Evolutionary conservation across 53 echinoderm and acorn worm species (phyloP), one percentile per base, ranked within the genome.

Genomic region (Echinarachnius parma): DNA sequence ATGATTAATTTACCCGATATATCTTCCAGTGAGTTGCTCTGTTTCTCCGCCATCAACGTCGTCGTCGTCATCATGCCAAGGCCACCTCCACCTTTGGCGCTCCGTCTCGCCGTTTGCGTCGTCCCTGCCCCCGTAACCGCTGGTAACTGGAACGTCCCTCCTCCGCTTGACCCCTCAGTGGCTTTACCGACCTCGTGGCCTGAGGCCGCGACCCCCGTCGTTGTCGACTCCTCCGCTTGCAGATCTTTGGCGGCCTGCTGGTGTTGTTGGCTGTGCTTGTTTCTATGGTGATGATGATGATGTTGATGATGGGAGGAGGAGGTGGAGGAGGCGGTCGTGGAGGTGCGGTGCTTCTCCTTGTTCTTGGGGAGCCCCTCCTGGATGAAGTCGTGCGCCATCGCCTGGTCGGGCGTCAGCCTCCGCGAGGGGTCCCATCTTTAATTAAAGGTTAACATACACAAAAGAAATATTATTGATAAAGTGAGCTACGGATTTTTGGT

Each of bases 391-490:
- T 95, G 96, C 44, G 80, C 81, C 28, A 95, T 36, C 13, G 96
- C 96, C 58, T 95, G 78, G 15, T 95, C 96, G 21, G 96, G 96
- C 23, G 91, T 87, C 79, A 95, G 64, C 39, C 96, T 62, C 53
- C 84, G 61, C 15, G 75, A 67, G 2, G 96, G 91, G 61, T 95
- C 96, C 95, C 95, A 95, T 71, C 72, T 54, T n/a, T n/a, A 4
- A 48, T 37, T 20, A 7, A 32, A n/a, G 23, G 22, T 53, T 53
- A n/a, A n/a, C n/a, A n/a, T n/a, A n/a, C n/a, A n/a, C n/a, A 42
- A 42, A 42, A 42, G 13, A 13, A 13, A 13, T 13, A 8, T 42
- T 42, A n/a, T n/a, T n/a, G n/a, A n/a, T n/a, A n/a, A n/a, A n/a
- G n/a, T n/a, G n/a, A n/a, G n/a, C n/a, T n/a, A n/a, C n/a, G n/a